Evolutionary conservation across 2,797 vertebrate species (phyloP), one percentile per base, ranked within the genome.

Genomic region (Ptychobarbus kaznakovi): DNA sequence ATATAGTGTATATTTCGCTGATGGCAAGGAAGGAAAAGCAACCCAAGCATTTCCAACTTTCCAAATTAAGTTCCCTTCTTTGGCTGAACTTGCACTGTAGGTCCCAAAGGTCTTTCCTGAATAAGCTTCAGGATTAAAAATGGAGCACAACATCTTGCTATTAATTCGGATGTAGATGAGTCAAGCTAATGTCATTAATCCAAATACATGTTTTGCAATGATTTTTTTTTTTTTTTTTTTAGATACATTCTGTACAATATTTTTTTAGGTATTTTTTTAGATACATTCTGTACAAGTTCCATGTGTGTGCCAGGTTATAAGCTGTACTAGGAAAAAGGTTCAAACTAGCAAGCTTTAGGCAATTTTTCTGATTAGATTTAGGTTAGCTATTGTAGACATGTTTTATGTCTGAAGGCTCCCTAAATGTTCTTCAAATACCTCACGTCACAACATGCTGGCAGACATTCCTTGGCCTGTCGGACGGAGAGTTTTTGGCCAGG

Each of bases 401-500:
- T 66, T 79, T 68, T 66, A 51, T 72, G 49, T 49, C 80, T 85
- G 53, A 77, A 80, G 18, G 49, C 81, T 85, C 66, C 56, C 46
- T 63, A 20, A 84, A 73, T 72, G 25, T 83, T 87, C 44, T 56
- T 88, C 68, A 56, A 6, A 28, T 65, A 78, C 35, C 25, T n/a
- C 72, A 65, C 38, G 82, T 86, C 44, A 85, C 83, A 65, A 73
- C 61, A 28, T 86, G 88, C 68, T 56, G 61, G 80, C 70, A 58
- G 88, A 82, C 84, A 86, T 89, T 92, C 88, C 89, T 86, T 77
- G 82, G 85, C 63, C 76, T 76, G 63, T 72, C 42, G 49, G 49
- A 53, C 0, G 8, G 81, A 84, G 63, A 83, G 46, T 75, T 86
- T 88, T 84, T 87, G 89, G 89, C 88, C 42, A 58, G 44, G 87